These are phyloP conservation scores for Casuarius casuarius DNA, from an alignment of 2,113 vertebrate species.

Conservation along the genomic window DNA sequence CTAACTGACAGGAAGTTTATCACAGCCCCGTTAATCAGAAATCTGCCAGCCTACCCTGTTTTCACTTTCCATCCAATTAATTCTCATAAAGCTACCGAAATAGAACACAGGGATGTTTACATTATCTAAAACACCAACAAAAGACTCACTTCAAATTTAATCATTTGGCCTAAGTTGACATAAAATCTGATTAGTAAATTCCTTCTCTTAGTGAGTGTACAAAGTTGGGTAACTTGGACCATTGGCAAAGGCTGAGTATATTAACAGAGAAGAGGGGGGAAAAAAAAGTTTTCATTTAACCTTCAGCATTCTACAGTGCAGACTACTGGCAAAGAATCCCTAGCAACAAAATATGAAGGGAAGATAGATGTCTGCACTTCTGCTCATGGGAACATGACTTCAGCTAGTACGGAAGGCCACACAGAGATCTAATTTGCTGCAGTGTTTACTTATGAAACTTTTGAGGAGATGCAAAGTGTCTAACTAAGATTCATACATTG, in stretches of 20 bases:
- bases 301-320: neutral
- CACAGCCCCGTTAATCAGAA: neutral
- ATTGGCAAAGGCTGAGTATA: neutral
- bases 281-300: neutral
- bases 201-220: neutral
- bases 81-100: neutral
- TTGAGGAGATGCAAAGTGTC: neutral
- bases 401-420: neutral
- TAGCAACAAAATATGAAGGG: neutral
- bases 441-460: neutral
- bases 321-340: neutral
- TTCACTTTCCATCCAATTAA: neutral
- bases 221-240: neutral
- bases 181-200: neutral
- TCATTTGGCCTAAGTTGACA: neutral
- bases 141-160: neutral
- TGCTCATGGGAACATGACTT: neutral
- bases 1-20: neutral
- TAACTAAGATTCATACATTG: neutral
- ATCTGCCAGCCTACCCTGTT: neutral
- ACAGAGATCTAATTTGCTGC: rapidly evolving
- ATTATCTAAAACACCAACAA: neutral
- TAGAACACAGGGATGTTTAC: neutral
- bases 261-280: neutral
- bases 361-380: neutral